Evolutionary conservation across 1,140 invertebrate genomes (phyloP).

Genomic region (Ceratina calcarata): DNA sequence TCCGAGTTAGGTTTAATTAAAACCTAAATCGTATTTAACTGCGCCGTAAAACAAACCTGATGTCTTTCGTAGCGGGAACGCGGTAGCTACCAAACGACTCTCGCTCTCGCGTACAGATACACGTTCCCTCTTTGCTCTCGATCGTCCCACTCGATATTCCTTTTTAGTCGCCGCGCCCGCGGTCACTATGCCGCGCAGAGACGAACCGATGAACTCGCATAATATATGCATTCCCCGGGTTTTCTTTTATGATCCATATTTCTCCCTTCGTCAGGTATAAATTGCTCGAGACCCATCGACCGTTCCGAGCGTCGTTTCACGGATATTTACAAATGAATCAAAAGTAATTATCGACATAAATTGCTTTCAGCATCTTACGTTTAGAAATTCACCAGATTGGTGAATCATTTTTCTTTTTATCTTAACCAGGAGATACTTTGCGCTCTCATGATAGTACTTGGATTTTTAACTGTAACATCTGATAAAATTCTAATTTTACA

Average conservation of each 20-base stretch:
- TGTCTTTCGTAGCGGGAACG: slow-evolving; percentile 62
- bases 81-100: slow-evolving; percentile 62
- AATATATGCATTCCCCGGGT: slow-evolving; percentile 13
- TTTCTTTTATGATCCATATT: slow-evolving; percentile 50
- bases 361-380: background rate
- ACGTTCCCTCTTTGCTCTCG: slow-evolving; percentile 41
- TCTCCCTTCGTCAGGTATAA: slow-evolving; percentile 32
- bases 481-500: too few relatives aligned
- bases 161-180: slow-evolving; percentile 32
- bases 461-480: too few relatives aligned
- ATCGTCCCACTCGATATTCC: slow-evolving; percentile 34
- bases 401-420: too few relatives aligned
- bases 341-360: background rate
- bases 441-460: too few relatives aligned
- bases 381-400: background rate
- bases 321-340: slow-evolving; percentile 33
- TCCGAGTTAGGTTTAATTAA: slow-evolving; percentile 71
- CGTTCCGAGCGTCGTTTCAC: background rate
- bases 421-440: too few relatives aligned
- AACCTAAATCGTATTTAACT: slow-evolving; percentile 74
- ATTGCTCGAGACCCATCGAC: slow-evolving; percentile 7
- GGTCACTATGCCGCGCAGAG: background rate
- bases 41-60: slow-evolving; percentile 71
- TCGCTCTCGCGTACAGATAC: slow-evolving; percentile 1
- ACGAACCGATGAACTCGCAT: slow-evolving; percentile 1